A percentile compares a stretch with the other conserved stretches of the same genome.
Conservation (phyloP, 2,113 vertebrate genomes). For the Cochlearius cochlearius region DNA sequence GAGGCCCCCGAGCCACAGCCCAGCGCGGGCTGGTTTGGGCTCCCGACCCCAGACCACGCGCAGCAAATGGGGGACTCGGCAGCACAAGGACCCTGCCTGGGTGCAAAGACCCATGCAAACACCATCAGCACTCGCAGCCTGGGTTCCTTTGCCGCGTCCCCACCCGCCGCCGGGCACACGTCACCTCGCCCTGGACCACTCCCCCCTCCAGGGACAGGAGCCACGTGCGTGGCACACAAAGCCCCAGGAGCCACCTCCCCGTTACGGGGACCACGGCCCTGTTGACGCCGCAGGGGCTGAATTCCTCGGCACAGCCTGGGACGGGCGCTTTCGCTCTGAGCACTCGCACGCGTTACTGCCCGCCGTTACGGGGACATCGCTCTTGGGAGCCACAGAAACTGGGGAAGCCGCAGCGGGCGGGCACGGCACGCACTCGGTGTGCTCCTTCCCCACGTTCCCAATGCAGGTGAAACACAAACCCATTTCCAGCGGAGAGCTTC, state of each 20-base stretch:
- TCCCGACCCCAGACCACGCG: background rate
- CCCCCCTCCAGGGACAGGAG: background rate
- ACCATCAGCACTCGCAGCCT: background rate
- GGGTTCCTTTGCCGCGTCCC: background rate
- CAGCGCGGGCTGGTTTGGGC: rapidly evolving
- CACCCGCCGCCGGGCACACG: rapidly evolving
- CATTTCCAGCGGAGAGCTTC: background rate
- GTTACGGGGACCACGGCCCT: rapidly evolving
- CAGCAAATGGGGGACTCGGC: too few species aligned
- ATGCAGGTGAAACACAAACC: background rate
- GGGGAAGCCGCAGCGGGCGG: background rate
- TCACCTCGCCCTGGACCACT: background rate
- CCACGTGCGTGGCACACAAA: too few species aligned
- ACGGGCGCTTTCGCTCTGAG: background rate
- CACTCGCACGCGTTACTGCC: background rate
- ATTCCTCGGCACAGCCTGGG: background rate
- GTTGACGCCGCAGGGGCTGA: background rate
- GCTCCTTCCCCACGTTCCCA: background rate
- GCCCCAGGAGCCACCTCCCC: background rate
- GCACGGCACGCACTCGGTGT: background rate
- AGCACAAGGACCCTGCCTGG: rapidly evolving
- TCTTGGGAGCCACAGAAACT: background rate
- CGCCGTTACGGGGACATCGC: background rate
- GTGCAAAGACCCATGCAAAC: rapidly evolving
- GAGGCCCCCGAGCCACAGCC: background rate